phyloP scores from a whole-genome alignment of 2,888 invertebrate species.

The Phaedon cochleariae region DNA sequence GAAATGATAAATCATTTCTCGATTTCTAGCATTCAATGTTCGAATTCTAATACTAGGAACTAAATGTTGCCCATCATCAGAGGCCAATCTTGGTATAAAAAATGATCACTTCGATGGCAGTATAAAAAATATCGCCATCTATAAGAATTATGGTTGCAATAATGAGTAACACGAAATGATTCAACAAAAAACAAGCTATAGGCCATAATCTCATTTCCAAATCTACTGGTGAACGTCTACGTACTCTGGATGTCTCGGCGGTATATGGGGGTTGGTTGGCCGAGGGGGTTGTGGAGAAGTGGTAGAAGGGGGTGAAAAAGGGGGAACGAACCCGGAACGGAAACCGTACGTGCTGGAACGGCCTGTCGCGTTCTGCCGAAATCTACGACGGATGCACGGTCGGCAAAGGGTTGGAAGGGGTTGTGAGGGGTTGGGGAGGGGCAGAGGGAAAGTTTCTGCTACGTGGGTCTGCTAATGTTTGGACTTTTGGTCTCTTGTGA shows the following conservation, averaged over 20 bases:
- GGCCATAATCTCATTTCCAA: too few species aligned
- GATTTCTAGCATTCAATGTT: too few species aligned
- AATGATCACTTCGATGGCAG: too few species aligned
- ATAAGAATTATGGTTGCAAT: too few species aligned
- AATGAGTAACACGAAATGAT: too few species aligned
- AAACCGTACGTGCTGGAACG: slow-evolving; percentile 54
- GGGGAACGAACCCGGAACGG: slow-evolving; percentile 52
- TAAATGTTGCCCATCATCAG: too few species aligned
- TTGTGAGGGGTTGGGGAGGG: neutral
- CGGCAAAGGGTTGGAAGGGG: slow-evolving; percentile 20
- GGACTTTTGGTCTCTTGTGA: slow-evolving; percentile 15
- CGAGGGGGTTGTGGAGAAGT: slow-evolving; percentile 17
- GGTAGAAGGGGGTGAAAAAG: slow-evolving; percentile 41
- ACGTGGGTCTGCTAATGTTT: slow-evolving; percentile 31
- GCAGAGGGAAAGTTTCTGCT: slow-evolving; percentile 28
- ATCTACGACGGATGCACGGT: slow-evolving; percentile 39
- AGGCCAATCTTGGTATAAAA: too few species aligned
- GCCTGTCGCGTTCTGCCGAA: slow-evolving; percentile 41
- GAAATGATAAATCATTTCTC: too few species aligned
- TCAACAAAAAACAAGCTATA: neutral
- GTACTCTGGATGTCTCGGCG: neutral
- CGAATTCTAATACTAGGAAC: too few species aligned
- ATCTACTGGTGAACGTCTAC: neutral
- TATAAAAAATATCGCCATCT: too few species aligned
- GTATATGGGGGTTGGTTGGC: slow-evolving; percentile 10